Percentiles rank a stretch among this genome's conserved stretches.
These are phyloP conservation scores for Phalacrocorax brasilianus DNA, from an alignment of 2,113 vertebrate genomes.

Conservation along the genomic window DNA sequence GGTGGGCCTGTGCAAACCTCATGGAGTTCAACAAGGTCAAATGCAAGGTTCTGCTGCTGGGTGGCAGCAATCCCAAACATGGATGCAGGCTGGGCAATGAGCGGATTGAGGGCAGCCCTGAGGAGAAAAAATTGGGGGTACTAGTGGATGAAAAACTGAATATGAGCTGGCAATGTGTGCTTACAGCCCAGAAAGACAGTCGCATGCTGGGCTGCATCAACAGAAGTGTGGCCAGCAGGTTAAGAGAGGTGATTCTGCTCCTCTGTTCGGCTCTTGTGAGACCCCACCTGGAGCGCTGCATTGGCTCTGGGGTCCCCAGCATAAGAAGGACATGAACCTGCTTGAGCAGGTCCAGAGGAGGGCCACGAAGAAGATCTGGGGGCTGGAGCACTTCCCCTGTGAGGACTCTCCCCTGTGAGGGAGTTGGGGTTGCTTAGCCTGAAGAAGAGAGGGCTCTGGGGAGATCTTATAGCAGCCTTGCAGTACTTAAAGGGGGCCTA, in stretches of 20 bases:
- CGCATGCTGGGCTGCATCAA: background rate
- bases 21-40: background rate
- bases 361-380: background rate
- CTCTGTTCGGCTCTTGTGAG: background rate
- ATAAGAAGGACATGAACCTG: background rate
- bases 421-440: background rate
- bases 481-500: background rate
- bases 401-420: background rate
- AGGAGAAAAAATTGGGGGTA: background rate
- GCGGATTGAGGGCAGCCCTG: background rate
- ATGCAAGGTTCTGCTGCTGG: background rate
- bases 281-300: background rate
- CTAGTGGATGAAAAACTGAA: background rate
- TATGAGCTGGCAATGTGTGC: fast-evolving
- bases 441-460: background rate
- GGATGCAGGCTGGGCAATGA: background rate
- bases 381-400: background rate
- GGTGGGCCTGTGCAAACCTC: background rate
- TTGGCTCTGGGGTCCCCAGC: background rate
- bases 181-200: background rate
- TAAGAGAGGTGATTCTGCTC: too few species aligned
- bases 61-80: background rate
- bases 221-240: background rate
- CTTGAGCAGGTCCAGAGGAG: background rate
- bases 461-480: background rate